Base-by-base conservation (phyloP, 64 coral and sea anemone species). In the Montipora cactus region DNA sequence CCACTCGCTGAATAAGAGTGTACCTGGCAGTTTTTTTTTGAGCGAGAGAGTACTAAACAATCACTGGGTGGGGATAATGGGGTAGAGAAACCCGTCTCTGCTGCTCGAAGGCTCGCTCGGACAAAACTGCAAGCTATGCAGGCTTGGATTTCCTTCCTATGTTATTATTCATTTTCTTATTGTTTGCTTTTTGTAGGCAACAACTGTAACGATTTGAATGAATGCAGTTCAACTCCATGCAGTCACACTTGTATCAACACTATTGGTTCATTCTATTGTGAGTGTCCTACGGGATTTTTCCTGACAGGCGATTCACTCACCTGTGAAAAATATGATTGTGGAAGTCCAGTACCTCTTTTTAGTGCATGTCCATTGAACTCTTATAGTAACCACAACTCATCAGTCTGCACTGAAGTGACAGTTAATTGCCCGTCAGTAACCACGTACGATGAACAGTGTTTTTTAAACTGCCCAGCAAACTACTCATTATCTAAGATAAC, bases 401-500 rank as follows among this genome's bases (percentile, higher is more conserved):
- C 79, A 61, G 96, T 92, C 78, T 98, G 96, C 62, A 11, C 69
- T 37, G 76, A 95, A 67, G 86, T 82, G 10, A 51, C 59, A 18
- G 67, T 48, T 13, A 12, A 8, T 9, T 98, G 96, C 23, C 89
- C 79, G 21, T 88, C 84, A 84, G 96, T 93, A 45, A 98, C 96
- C 16, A 75, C 4, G 3, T 95, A 92, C 72, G 76, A 68, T 12
- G 48, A 89, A 8, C 78, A 91, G 47, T 98, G 96, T 83, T 78
- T 84, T 16, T 67, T 98, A 2, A n/a, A 18, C 6, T 98, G 96
- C 73, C 76, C 93, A 37, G 7, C n/a, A 12, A 64, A 78, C 75
- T 98, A 92, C 18, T 53, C 78, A n/a, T 55, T 98, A 57, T 89
- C 93, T 44, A 94, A 95, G 72, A 98, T 98, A 15, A 15, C 90